phyloP scores from a whole-genome alignment of 2,888 invertebrate species.

The Marronus borbonicus region DNA sequence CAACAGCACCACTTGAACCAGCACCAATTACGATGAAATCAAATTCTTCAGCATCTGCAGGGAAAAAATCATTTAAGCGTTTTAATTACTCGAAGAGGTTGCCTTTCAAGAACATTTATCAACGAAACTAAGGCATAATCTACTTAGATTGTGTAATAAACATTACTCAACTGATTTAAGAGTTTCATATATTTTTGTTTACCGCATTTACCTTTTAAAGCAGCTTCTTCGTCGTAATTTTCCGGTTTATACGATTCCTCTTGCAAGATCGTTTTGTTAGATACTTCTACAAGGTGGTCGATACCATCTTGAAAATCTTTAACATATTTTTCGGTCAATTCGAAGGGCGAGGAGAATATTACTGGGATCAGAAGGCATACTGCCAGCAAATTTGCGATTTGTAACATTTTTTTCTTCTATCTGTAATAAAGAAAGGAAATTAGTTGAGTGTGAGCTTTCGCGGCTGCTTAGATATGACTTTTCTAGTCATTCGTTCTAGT shows the following conservation, averaged over 20 bases:
- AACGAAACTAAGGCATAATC: too few relatives aligned
- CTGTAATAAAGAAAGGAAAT: not conserved
- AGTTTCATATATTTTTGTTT: too few relatives aligned
- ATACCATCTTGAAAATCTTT: conserved; percentile 63
- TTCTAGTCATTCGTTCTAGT: too few relatives aligned
- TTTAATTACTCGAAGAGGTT: too few relatives aligned
- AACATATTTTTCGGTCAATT: conserved; percentile 64
- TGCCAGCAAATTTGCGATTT: conserved; percentile 8
- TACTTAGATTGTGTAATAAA: too few relatives aligned
- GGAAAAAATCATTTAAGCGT: too few relatives aligned
- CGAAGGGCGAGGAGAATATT: conserved; percentile 60
- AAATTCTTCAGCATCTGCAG: conserved; percentile 63
- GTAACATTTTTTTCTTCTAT: conserved; percentile 17
- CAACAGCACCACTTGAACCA: conserved; percentile 71
- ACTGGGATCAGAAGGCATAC: conserved; percentile 2
- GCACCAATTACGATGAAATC: conserved; percentile 71
- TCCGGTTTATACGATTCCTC: conserved; percentile 59
- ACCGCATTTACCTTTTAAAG: conserved; percentile 57
- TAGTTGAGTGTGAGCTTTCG: too few relatives aligned
- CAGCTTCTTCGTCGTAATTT: conserved; percentile 59
- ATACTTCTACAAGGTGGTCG: conserved; percentile 59
- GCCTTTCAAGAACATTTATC: too few relatives aligned
- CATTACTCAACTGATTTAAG: too few relatives aligned
- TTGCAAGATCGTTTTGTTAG: conserved; percentile 55
- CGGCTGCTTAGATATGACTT: too few relatives aligned